Conservation (phyloP, 1,140 invertebrate genomes). For the Condylostylus longicornis region DNA sequence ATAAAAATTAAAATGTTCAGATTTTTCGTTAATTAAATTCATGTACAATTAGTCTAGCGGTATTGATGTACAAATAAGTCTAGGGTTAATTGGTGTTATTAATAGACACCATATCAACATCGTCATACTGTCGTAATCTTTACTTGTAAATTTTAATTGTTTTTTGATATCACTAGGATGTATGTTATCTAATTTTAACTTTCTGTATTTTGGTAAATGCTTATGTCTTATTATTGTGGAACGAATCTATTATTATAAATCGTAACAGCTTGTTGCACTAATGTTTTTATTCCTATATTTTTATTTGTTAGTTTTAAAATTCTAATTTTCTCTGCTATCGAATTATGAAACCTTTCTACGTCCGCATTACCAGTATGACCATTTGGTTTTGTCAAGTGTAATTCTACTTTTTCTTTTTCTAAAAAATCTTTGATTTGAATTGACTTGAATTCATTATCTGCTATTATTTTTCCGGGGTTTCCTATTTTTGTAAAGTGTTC, state of each 20-base stretch:
- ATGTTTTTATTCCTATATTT: conserved; percentile 2
- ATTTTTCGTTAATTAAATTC: too few relatives aligned
- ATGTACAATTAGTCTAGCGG: not conserved
- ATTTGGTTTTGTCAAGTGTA: conserved; percentile 9
- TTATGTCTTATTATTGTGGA: conserved; percentile 7
- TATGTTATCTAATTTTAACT: conserved; percentile 7
- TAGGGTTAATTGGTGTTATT: conserved; percentile 1
- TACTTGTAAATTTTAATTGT: conserved; percentile 7
- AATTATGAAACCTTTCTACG: conserved; percentile 8
- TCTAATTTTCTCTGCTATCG: conserved; percentile 6
- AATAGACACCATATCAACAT: conserved; percentile 4
- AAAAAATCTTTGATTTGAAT: conserved; percentile 7
- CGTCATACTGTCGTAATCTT: conserved; percentile 2
- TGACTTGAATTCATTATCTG: conserved; percentile 8
- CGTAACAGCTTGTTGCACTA: conserved; percentile 2
- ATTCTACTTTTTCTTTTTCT: conserved; percentile 5
- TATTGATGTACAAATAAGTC: conserved; percentile 2
- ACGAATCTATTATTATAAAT: too few relatives aligned
- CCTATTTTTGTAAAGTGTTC: conserved; percentile 4
- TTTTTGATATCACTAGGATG: conserved; percentile 8
- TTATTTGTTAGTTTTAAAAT: conserved; percentile 1
- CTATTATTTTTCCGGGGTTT: conserved; percentile 4
- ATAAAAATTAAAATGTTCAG: not conserved
- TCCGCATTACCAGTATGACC: conserved; percentile 8
- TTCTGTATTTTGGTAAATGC: conserved; percentile 6